A percentile compares a stretch with the other conserved stretches of the same genome.
These are phyloP conservation scores for Dysidea cf. avara DNA, from an alignment of 37 sponge, comb jelly and placozoan genomes.

Conservation along the genomic window DNA sequence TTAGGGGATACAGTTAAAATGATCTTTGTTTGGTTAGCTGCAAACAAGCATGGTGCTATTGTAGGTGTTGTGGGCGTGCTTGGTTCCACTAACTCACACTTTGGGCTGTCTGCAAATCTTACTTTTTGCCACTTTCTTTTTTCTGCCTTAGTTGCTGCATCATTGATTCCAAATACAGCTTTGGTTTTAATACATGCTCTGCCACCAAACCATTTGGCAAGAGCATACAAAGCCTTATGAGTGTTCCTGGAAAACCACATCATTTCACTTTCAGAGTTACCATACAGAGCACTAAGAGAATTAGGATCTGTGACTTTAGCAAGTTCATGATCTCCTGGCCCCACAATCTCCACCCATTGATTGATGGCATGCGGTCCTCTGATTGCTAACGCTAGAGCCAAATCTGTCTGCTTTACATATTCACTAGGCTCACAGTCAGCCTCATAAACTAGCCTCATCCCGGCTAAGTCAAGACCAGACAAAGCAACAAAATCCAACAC, in stretches of 20 bases:
- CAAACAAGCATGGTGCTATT: constrained; percentile 16
- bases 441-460: constrained; percentile 45
- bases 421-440: background rate
- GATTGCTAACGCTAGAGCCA: constrained; percentile 43
- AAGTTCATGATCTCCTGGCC: constrained; percentile 49
- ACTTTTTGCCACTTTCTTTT: constrained; percentile 67
- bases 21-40: constrained; percentile 23
- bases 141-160: constrained; percentile 58
- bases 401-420: background rate
- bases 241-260: constrained; percentile 30
- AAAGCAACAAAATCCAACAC: background rate
- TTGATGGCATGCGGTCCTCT: constrained; percentile 58
- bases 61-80: constrained; percentile 7
- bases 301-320: constrained; percentile 67
- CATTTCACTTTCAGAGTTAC: background rate
- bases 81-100: constrained; percentile 40
- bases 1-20: constrained; percentile 52
- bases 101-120: constrained; percentile 67
- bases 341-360: constrained; percentile 48
- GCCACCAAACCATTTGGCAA: constrained; percentile 77
- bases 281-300: constrained; percentile 56
- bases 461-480: constrained; percentile 50
- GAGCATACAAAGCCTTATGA: constrained; percentile 13
- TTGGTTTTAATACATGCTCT: constrained; percentile 53
- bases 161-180: constrained; percentile 63